A percentile compares a stretch with the other conserved stretches of the same genome.
Evolutionary conservation across 2,113 vertebrate genomes (phyloP).

Genomic region (Enhydra lutris): DNA sequence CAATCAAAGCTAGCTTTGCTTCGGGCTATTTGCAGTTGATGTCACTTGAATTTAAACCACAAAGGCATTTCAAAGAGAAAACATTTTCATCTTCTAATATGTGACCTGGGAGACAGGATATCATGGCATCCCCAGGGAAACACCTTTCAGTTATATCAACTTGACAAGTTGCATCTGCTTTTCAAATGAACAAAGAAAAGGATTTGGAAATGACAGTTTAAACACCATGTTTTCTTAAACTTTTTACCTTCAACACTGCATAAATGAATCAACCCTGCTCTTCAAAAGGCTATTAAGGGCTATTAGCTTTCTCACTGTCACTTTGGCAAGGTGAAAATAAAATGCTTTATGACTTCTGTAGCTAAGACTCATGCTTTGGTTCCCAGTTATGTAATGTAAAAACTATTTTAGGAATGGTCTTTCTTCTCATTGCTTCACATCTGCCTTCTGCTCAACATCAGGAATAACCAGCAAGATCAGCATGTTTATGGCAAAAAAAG

Average conservation of each 20-base stretch:
- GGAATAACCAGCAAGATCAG: background rate
- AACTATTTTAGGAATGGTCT: background rate
- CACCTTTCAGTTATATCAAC: background rate
- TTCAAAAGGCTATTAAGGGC: background rate
- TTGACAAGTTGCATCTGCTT: constrained; percentile 41
- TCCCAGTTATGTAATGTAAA: background rate
- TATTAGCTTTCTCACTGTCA: background rate
- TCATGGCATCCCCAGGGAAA: background rate
- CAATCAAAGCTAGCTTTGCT: constrained; percentile 58
- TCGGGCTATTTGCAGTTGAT: constrained; percentile 62
- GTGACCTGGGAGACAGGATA: background rate
- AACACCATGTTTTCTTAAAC: constrained; percentile 19
- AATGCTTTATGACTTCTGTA: background rate
- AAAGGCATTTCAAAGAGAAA: constrained; percentile 59
- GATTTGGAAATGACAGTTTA: background rate
- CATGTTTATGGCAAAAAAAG: background rate
- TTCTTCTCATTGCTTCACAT: background rate
- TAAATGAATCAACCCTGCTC: background rate
- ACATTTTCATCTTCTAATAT: constrained; percentile 36
- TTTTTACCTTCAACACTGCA: background rate
- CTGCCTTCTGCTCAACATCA: background rate
- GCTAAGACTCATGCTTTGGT: background rate
- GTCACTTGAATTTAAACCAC: constrained; percentile 52
- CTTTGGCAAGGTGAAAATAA: background rate
- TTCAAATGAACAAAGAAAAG: background rate